phyloP scores from a whole-genome alignment of 2,113 vertebrate species.

The Symphodus melops region DNA sequence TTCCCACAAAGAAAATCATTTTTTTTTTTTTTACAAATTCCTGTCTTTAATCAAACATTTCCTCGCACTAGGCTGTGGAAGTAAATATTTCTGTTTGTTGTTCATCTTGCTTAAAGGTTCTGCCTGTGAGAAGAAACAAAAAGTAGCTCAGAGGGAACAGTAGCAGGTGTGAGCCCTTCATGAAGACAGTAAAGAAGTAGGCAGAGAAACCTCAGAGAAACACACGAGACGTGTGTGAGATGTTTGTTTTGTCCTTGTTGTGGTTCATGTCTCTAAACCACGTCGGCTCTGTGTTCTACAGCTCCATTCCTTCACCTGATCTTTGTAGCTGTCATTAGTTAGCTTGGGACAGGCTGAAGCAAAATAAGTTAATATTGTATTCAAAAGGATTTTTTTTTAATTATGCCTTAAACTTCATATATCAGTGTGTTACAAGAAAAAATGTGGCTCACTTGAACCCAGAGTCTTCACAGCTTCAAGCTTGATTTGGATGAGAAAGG shows the following conservation, averaged over 20 bases:
- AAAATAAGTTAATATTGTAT: neutral
- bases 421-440: neutral
- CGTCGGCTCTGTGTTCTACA: constrained; percentile 36
- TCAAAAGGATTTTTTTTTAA: neutral
- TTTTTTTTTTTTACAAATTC: no score
- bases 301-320: constrained; percentile 29
- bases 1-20: neutral
- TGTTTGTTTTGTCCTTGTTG: constrained; percentile 81
- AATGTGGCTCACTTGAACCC: neutral
- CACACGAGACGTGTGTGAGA: constrained; percentile 73
- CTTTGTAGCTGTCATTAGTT: constrained; percentile 21
- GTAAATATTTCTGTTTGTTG: neutral
- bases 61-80: neutral
- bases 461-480: neutral
- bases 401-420: neutral
- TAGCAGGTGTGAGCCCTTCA: constrained; percentile 64
- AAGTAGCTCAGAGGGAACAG: constrained; percentile 50
- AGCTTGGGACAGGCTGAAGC: neutral
- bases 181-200: constrained; percentile 57
- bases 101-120: constrained; percentile 10
- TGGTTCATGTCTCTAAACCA: constrained; percentile 76
- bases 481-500: neutral
- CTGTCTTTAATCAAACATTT: neutral
- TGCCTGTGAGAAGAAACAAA: constrained; percentile 20
- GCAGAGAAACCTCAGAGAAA: constrained; percentile 77